Evolutionary conservation across 2,113 vertebrate species (phyloP).

Genomic region (Zosterops pallidus): DNA sequence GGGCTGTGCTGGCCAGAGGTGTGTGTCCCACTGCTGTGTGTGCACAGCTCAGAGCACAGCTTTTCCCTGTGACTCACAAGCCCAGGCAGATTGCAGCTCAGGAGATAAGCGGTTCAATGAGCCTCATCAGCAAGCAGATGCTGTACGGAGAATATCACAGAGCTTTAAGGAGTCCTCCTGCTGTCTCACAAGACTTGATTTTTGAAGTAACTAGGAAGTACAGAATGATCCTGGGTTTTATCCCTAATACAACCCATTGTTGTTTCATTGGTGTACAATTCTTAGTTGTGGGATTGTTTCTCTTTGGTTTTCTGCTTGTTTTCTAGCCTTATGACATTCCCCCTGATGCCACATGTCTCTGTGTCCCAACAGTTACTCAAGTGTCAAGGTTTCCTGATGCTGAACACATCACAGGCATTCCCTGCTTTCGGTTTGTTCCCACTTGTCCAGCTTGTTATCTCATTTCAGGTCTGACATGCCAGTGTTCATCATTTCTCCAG

Average conservation of each 20-base stretch:
- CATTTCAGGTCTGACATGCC: not conserved
- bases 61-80: not conserved
- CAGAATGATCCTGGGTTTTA: not conserved
- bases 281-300: not conserved
- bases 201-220: not conserved
- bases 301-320: not conserved
- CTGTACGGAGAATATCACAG: not conserved
- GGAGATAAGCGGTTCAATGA: not conserved
- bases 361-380: not conserved
- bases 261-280: not conserved
- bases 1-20: not conserved
- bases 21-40: not conserved
- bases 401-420: not conserved
- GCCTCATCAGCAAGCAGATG: not conserved
- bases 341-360: not conserved
- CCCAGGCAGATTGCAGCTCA: not conserved
- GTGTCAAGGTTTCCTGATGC: not conserved
- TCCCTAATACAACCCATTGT: rapidly evolving
- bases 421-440: not conserved
- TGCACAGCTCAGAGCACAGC: not conserved
- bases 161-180: not conserved
- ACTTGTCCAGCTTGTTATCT: not conserved
- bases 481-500: not conserved
- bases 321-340: not conserved
- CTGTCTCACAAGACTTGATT: not conserved